These are phyloP conservation scores for Enteromius mattozi DNA, from an alignment of 2,797 vertebrate species.

Conservation along the genomic window DNA sequence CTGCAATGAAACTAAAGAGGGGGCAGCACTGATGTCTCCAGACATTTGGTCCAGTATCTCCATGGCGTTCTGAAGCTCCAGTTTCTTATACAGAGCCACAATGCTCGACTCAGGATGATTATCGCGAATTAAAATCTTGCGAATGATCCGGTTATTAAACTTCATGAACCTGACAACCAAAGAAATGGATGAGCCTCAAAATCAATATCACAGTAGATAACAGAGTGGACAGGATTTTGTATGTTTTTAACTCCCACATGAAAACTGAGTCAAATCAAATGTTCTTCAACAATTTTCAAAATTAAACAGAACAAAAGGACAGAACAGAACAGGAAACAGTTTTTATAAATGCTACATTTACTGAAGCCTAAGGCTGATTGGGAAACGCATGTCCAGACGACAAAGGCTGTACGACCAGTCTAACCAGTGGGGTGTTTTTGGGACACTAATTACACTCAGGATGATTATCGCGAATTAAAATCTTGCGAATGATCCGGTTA, in stretches of 20 bases:
- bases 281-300: neutral
- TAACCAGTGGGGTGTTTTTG: neutral
- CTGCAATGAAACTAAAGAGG: conserved; percentile 85
- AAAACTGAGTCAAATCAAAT: neutral
- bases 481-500: conserved; percentile 86
- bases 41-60: conserved; percentile 90
- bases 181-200: neutral
- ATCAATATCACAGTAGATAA: neutral
- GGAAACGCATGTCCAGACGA: neutral
- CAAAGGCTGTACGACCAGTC: conserved; percentile 6
- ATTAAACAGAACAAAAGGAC: neutral
- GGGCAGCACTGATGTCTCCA: conserved; percentile 86
- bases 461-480: conserved; percentile 89
- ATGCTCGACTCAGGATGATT: conserved; percentile 82
- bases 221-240: neutral
- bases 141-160: conserved; percentile 89
- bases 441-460: conserved; percentile 79
- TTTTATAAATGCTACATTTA: neutral
- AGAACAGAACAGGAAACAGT: too few species aligned
- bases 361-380: neutral
- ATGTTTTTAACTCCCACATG: neutral
- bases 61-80: conserved; percentile 95
- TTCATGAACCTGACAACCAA: conserved; percentile 86
- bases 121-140: conserved; percentile 91
- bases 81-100: conserved; percentile 93